Evolutionary conservation across 2,113 vertebrate species (phyloP), one percentile per base, ranked within the genome.

Genomic region (Hemichromis elongatus): DNA sequence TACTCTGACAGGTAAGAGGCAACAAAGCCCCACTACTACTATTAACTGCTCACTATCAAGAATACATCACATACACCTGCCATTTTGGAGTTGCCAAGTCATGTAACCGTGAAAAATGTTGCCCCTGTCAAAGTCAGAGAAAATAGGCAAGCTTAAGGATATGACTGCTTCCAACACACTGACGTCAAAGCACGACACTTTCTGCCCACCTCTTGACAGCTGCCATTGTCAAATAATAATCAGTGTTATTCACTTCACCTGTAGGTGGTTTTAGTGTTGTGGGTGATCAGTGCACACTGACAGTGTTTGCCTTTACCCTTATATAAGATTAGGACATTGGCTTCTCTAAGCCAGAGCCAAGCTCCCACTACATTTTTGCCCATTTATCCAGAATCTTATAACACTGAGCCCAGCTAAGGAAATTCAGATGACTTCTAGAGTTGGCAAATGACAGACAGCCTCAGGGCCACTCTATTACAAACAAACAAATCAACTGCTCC

Each of bases 401-500:
- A 81, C 50, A 52, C 79, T 50, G 21, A 81, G 79, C 4, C 68
- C 70, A 45, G 81, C 55, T 77, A 79, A 80, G 85, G 84, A 91
- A 91, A 88, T 84, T 75, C 66, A 81, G 84, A 91, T 85, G 84
- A 91, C 86, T 78, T 66, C 59, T 59, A 30, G 75, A 88, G 86
- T 89, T 83, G 81, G 59, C 87, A 88, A 89, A 86, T 85, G 88
- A 89, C 37, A 83, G 84, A 83, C 35, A 86, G 85, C 85, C 89
- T 82, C 42, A 13, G 88, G 90, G 83, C 87, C 81, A 87, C 83
- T 88, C 90, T 26, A 86, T 92, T 66, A 88, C 84, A 89, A 85
- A 90, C 92, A 93, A 93, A 94, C 90, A 92, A 94, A 93, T 94
- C 89, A 93, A 82, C 83, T 19, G 86, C 87, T 81, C 68, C 66